Conservation (phyloP, 2,797 vertebrate genomes). For the Avahi laniger region DNA sequence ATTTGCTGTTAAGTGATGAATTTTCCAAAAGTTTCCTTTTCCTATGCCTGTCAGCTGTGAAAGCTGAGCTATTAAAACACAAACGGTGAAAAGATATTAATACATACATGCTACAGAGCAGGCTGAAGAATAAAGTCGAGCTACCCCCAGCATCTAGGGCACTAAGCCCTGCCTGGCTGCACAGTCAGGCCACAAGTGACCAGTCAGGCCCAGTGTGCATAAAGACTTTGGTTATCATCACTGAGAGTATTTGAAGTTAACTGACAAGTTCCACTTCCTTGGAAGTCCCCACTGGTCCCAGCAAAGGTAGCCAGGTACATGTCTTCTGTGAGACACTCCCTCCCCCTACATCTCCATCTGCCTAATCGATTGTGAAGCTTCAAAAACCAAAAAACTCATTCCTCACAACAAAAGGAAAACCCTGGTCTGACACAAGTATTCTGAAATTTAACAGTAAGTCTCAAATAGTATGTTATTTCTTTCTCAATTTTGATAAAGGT, state of each 20-base stretch:
- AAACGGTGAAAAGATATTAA: constrained; percentile 52
- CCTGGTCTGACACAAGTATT: not conserved
- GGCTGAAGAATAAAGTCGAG: not conserved
- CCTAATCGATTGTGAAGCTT: not conserved
- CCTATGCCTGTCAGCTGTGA: constrained; percentile 92
- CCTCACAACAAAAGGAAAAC: not conserved
- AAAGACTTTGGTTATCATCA: no score
- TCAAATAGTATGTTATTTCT: not conserved
- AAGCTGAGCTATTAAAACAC: constrained; percentile 88
- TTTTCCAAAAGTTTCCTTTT: constrained; percentile 96
- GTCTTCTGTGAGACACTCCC: no score
- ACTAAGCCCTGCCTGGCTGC: not conserved
- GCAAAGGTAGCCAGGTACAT: not conserved
- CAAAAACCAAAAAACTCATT: not conserved
- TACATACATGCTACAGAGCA: not conserved
- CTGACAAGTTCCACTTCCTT: not conserved
- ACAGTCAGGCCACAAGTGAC: not conserved
- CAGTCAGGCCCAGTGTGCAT: not conserved
- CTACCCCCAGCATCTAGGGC: not conserved
- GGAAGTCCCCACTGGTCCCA: not conserved
- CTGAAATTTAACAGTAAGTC: not conserved
- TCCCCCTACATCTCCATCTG: not conserved
- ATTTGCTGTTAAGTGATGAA: constrained; percentile 90
- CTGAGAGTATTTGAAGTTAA: not conserved
- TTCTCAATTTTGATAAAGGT: constrained; percentile 24